Percentiles rank a stretch among this genome's conserved stretches.
Evolutionary conservation across 92 coral and sea anemone genomes (phyloP).

Genomic region (Hydrozoanthus gracilis): DNA sequence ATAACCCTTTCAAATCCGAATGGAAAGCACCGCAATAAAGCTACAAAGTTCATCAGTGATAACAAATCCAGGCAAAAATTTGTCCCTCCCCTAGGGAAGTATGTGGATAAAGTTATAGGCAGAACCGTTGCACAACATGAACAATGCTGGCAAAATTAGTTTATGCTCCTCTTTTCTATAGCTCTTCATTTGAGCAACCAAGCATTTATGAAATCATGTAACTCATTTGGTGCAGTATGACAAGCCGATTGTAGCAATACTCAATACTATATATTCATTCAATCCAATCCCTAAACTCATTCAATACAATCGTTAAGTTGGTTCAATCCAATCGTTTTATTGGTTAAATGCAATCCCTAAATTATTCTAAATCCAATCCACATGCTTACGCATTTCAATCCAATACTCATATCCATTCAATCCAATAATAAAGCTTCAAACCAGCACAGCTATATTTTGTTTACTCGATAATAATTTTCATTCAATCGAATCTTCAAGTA

Average conservation of each 20-base stretch:
- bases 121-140: slow-evolving; percentile 58
- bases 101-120: slow-evolving; percentile 53
- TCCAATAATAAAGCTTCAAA: background rate
- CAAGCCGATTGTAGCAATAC: too few species aligned
- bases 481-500: background rate
- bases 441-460: background rate
- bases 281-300: too few species aligned
- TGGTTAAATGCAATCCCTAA: too few species aligned
- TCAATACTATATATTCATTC: too few species aligned
- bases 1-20: slow-evolving; percentile 35
- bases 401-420: too few species aligned
- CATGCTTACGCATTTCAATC: too few species aligned
- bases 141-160: slow-evolving; percentile 71
- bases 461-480: background rate
- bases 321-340: too few species aligned
- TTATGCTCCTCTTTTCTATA: slow-evolving; percentile 35
- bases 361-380: too few species aligned
- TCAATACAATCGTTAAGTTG: too few species aligned
- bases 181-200: slow-evolving; percentile 32
- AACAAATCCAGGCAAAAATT: slow-evolving; percentile 59
- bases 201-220: slow-evolving; percentile 23
- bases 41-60: slow-evolving; percentile 54
- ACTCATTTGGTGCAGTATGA: background rate
- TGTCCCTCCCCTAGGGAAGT: slow-evolving; percentile 63
- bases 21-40: slow-evolving; percentile 57